These are phyloP conservation scores for Ectemnius cavifrons DNA, from an alignment of 2,888 invertebrate species.

Conservation along the genomic window DNA sequence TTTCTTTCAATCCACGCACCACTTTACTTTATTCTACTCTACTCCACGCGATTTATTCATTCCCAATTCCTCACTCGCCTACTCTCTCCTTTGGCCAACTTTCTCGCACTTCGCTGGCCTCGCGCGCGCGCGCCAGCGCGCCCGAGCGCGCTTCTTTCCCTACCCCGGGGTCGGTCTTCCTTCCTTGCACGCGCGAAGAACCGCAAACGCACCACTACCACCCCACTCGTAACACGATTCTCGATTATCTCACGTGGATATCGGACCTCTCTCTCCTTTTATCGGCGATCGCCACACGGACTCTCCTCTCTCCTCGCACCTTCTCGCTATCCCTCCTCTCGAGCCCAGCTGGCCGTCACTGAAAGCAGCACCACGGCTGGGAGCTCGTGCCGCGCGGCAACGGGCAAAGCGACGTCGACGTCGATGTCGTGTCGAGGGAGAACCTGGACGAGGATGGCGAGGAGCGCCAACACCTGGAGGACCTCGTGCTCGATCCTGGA, in stretches of 20 bases:
- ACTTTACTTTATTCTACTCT: too few species aligned
- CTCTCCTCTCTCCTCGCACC: background rate
- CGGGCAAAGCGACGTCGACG: conserved; percentile 10
- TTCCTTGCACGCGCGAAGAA: background rate
- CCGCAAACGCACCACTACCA: too few species aligned
- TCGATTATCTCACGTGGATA: background rate
- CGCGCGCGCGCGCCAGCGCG: background rate
- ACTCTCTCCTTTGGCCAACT: too few species aligned
- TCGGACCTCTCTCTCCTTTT: background rate
- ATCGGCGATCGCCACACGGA: background rate
- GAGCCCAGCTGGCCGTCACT: conserved; percentile 30
- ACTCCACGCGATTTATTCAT: too few species aligned
- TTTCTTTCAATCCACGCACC: too few species aligned
- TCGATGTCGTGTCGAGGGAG: conserved; percentile 7
- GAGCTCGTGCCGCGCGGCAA: conserved; percentile 22
- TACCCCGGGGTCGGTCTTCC: background rate
- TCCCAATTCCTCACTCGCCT: too few species aligned
- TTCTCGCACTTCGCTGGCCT: too few species aligned
- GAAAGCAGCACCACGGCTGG: conserved; percentile 13
- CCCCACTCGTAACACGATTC: conserved; percentile 19
- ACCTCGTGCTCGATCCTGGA: background rate
- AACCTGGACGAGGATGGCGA: conserved; percentile 15
- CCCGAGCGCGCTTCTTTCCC: background rate
- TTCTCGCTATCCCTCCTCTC: background rate
- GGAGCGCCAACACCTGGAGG: conserved; percentile 11